phyloP scores from a whole-genome alignment of 2,113 vertebrate species.

The Xiphophorus maculatus region DNA sequence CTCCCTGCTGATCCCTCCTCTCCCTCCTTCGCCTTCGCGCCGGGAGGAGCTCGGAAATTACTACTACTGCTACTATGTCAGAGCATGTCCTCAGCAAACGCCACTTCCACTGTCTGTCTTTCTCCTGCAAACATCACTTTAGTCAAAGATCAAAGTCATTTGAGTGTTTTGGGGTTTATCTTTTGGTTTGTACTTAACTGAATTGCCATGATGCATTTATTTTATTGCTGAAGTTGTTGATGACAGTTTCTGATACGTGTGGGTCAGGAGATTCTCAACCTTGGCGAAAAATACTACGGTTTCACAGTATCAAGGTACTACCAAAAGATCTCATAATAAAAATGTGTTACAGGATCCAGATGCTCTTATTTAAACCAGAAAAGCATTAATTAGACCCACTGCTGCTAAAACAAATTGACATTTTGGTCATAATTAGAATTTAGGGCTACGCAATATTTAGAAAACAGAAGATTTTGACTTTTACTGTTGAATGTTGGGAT shows the following conservation, averaged over 20 bases:
- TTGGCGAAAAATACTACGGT: not conserved
- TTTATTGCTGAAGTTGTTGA: slow-evolving; percentile 64
- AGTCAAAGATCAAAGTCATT: slow-evolving; percentile 71
- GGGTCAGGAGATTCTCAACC: not conserved
- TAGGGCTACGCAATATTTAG: not conserved
- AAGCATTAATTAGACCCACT: not conserved
- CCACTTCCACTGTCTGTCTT: slow-evolving; percentile 58
- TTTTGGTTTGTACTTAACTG: slow-evolving; percentile 36
- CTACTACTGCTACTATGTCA: slow-evolving; percentile 75
- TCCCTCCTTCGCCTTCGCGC: slow-evolving; percentile 30
- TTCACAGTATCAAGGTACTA: not conserved
- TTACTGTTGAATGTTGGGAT: not conserved
- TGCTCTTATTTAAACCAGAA: not conserved
- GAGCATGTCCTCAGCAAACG: slow-evolving; percentile 75
- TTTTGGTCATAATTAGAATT: not conserved
- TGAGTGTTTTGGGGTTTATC: slow-evolving; percentile 19
- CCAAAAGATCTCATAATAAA: not conserved
- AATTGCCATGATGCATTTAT: slow-evolving; percentile 71
- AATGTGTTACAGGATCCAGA: not conserved
- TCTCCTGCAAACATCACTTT: slow-evolving; percentile 81
- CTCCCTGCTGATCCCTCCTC: slow-evolving; percentile 56
- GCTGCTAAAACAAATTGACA: not conserved
- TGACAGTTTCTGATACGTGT: slow-evolving; percentile 20
- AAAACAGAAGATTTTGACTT: not conserved
- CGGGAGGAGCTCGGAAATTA: slow-evolving; percentile 73